A percentile compares a stretch with the other conserved stretches of the same genome.
phyloP scores from a whole-genome alignment of 2,888 invertebrate species.

The Heliconius ethilla region DNA sequence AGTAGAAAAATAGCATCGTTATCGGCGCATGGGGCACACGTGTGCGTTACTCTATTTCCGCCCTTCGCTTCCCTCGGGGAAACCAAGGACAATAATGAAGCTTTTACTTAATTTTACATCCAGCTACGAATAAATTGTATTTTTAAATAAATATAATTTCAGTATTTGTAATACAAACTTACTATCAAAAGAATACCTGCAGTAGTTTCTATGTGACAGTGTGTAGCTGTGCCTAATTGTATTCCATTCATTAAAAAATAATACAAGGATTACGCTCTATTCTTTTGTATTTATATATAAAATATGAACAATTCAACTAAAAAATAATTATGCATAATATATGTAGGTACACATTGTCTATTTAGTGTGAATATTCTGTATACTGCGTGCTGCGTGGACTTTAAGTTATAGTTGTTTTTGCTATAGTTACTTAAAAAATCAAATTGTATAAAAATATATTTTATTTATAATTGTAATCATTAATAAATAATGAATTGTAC shows the following conservation, averaged over 20 bases:
- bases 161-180: not conserved
- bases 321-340: not conserved
- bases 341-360: not conserved
- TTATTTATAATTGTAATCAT: not conserved
- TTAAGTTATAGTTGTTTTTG: not conserved
- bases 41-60: slow-evolving; percentile 72
- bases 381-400: not conserved
- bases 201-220: not conserved
- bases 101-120: slow-evolving; percentile 66
- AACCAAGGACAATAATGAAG: slow-evolving; percentile 71
- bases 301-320: not conserved
- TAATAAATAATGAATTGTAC: not conserved
- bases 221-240: not conserved
- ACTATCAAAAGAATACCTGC: not conserved
- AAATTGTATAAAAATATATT: not conserved
- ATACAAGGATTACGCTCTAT: too few relatives aligned
- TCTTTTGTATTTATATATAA: not conserved
- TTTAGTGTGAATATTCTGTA: not conserved
- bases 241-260: not conserved
- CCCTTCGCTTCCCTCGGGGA: slow-evolving; percentile 68
- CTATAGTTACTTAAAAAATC: too few relatives aligned
- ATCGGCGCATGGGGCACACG: slow-evolving; percentile 73
- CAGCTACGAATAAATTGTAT: slow-evolving; percentile 52
- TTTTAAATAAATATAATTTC: not conserved
- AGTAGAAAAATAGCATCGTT: slow-evolving; percentile 53